phyloP scores from a whole-genome alignment of 2,113 vertebrate species.

The Stictonetta naevosa region DNA sequence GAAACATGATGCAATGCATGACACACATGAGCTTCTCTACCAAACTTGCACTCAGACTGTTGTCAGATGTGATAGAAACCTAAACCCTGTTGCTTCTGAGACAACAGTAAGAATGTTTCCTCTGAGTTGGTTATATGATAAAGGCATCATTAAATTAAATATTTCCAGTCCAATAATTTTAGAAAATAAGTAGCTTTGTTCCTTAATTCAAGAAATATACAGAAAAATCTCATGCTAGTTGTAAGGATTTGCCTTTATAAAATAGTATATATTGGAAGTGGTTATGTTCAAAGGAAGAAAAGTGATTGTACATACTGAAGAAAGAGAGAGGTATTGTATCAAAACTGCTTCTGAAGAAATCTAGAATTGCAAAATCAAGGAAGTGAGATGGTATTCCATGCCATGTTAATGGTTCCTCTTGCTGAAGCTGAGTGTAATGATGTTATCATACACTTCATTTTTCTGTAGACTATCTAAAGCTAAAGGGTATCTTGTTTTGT shows the following conservation, averaged over 20 bases:
- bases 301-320: not conserved
- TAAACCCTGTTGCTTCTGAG: not conserved
- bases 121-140: not conserved
- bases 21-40: not conserved
- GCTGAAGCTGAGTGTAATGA: not conserved
- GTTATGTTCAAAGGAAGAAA: not conserved
- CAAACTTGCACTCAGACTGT: not conserved
- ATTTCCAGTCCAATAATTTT: not conserved
- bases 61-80: rapidly evolving
- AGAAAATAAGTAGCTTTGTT: not conserved
- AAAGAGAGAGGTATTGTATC: not conserved
- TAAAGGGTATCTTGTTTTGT: not conserved
- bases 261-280: not conserved
- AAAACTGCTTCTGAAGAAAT: not conserved
- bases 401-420: not conserved
- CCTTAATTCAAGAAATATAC: not conserved
- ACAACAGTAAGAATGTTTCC: not conserved
- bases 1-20: not conserved
- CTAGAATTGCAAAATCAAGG: not conserved
- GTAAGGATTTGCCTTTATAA: not conserved
- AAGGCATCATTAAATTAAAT: not conserved
- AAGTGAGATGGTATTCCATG: not conserved
- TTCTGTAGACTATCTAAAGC: not conserved
- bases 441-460: not conserved
- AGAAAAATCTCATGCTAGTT: not conserved